Evolutionary conservation across 2,113 vertebrate genomes (phyloP).

Genomic region (Sakesphorus luctuosus): DNA sequence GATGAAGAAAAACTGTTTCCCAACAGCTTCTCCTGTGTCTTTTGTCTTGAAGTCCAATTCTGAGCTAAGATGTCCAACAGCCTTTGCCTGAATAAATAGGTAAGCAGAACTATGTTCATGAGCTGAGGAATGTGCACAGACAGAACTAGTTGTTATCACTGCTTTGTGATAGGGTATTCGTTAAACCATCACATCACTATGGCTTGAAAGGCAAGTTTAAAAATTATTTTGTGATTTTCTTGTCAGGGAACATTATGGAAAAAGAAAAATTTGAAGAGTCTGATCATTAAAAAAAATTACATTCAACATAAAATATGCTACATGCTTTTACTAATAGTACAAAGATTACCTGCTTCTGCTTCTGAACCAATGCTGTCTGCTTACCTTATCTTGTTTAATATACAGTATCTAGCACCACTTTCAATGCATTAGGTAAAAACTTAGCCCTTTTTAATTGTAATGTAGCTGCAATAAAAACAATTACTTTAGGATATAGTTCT

Average conservation of each 20-base stretch:
- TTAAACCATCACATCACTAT: background rate
- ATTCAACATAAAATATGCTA: background rate
- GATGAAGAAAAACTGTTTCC: background rate
- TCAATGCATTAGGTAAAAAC: background rate
- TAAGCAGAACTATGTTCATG: background rate
- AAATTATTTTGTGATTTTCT: background rate
- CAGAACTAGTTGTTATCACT: background rate
- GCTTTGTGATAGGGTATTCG: fast-evolving
- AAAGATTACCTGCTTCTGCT: background rate
- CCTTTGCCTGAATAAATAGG: background rate
- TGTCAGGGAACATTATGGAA: background rate
- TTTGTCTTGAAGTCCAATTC: background rate
- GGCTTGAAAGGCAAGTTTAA: background rate
- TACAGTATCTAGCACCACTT: background rate
- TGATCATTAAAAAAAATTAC: background rate
- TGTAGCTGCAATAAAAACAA: background rate
- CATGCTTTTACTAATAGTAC: background rate
- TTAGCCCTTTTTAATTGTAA: background rate
- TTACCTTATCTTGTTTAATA: background rate
- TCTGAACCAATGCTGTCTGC: background rate
- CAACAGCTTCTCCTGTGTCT: background rate
- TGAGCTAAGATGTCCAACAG: background rate
- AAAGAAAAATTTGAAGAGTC: background rate
- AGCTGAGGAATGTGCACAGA: background rate
- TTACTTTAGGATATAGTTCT: background rate